Base-by-base conservation (phyloP, 2,888 invertebrate genomes). In the Eledone cirrhosa region DNA sequence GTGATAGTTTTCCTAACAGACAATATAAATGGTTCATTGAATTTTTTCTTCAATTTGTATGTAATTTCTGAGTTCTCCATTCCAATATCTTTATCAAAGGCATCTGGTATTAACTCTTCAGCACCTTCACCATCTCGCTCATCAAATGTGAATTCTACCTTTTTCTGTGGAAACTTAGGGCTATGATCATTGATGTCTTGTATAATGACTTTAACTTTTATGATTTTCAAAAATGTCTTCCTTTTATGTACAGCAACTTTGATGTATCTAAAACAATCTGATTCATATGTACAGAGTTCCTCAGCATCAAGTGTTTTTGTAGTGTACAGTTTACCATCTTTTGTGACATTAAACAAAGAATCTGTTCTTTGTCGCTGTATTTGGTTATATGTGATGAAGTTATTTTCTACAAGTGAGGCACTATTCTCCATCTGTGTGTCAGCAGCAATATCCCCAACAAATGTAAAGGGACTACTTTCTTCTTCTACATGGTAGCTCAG, bases 1-100 rank as follows among this genome's bases (percentile, higher is more conserved):
- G 31, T 41, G 19, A 69, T 19, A 31, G 31, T 69, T n/a, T 69
- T 69, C n/a, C n/a, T 33, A 16, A 33, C 69, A 33, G 33, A 69
- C 22, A 69, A 33, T 11, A 33, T 41, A 69, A 69, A 69, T 33
- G 69, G 69, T 31, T 69, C 69, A 69, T 31, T n/a, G n/a, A 33
- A 33, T 33, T 69, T n/a, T 69, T 69, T 69, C 33, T 69, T 69
- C 1, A 69, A 41, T 22, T 69, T 41, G 41, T 69, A 69, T n/a
- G 41, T 41, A 33, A 69, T 31, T 41, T 69, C 33, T 33, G 69
- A 69, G n/a, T 69, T 69, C n/a, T 33, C 41, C 22, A 69, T 13
- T 33, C 69, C 69, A 69, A 69, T 31, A 69, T 69, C 69, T 69
- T 69, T 69, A 19, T 69, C 69, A 33, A 69, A n/a, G 2, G 69